Evolutionary conservation across 2,888 invertebrate species (phyloP).

Genomic region (Gibbula magus): DNA sequence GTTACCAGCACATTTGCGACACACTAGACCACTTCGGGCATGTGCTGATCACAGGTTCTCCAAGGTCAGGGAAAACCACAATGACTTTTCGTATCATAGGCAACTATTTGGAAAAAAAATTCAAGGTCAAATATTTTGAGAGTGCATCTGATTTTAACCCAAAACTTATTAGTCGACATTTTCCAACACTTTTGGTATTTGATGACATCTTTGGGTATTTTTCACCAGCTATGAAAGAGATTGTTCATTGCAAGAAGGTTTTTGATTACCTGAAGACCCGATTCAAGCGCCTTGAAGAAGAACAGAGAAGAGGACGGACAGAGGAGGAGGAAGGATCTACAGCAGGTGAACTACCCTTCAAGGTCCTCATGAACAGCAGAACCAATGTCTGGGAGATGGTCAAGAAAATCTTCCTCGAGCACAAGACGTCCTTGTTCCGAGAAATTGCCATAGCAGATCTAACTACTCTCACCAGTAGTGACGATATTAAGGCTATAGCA

Average conservation of each 20-base stretch:
- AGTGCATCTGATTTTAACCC: not conserved
- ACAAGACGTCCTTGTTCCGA: not conserved
- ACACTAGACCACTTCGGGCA: not conserved
- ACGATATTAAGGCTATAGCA: not conserved
- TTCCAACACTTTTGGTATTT: not conserved
- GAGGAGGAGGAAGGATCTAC: not conserved
- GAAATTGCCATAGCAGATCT: not conserved
- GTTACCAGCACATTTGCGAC: not conserved
- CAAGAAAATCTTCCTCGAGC: not conserved
- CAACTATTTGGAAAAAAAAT: not conserved
- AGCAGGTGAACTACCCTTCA: not conserved
- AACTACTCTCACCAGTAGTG: not conserved
- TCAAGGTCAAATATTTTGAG: not conserved
- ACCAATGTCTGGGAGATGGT: not conserved
- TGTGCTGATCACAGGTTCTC: not conserved
- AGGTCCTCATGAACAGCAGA: not conserved
- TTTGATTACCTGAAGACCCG: not conserved
- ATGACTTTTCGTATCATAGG: not conserved
- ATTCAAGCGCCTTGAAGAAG: not conserved
- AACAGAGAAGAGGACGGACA: not conserved
- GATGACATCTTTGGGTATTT: slow-evolving; percentile 3
- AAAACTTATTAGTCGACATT: no score
- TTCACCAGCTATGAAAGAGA: not conserved
- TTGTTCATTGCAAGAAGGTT: not conserved
- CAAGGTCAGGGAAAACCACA: not conserved